Base-by-base conservation (phyloP, 2,113 vertebrate genomes). In the Mixornis gularis region DNA sequence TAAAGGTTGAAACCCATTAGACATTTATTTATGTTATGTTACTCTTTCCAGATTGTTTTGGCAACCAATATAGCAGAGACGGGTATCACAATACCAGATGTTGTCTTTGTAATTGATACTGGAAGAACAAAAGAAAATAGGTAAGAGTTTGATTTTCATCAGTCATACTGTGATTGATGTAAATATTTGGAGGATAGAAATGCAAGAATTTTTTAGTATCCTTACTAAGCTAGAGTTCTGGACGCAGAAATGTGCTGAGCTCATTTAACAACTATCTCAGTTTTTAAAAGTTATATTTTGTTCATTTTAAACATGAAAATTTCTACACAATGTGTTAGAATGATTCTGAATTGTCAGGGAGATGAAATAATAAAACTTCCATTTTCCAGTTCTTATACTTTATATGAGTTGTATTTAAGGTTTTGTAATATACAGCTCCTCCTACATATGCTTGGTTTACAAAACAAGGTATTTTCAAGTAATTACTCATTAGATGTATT, bases 11-110 rank as follows among this genome's bases (percentile, higher is more conserved):
- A 91, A 87, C 26, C 18, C 34, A 6, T 30, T 58, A 29, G 36
- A n/a, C 24, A 26, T 83, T 66, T 62, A 30, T 76, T 88, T 60
- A 51, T 83, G 30, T 60, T 78, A 10, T 9, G 3, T 40, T 94
- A 41, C 13, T 96, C 46, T 70, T 95, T 97, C 98, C 94, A 99
- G 99, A 98, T 99, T 79, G 99, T 99, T 84, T 97, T 99, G 96
- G 99, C 99, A 44, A 99, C 99, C 36, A 99, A 99, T 97, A 99
- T 99, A 70, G 99, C 99, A 34, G 99, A 99, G 95, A 99, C 99
- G 0, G 99, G 99, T 49, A 99, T 99, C 95, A 99, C 99, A 3
- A 99, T 99, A 95, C 99, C 99, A 58, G 99, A 99, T 83, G 99
- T 99, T 34, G 98, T 99, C 79, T 99, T 99, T 91, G 99, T 99